These are phyloP conservation scores for Luperina testacea DNA, from an alignment of 2,888 invertebrate species.

Conservation along the genomic window DNA sequence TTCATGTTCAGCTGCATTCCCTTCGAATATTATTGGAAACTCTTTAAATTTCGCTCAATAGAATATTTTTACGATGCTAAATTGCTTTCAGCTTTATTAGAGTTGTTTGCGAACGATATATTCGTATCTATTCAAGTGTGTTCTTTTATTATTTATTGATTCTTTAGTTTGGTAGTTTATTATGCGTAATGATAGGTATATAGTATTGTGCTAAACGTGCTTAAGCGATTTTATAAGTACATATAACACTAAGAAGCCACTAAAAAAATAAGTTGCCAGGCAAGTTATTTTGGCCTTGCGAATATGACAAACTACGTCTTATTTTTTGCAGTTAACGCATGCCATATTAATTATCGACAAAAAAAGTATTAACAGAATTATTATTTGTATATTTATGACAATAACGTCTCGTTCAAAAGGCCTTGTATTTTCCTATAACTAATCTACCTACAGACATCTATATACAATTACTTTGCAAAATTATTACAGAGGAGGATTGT, in stretches of 20 bases:
- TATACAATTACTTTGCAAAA: conserved; percentile 46
- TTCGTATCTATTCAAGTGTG: conserved; percentile 50
- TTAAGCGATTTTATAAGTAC: conserved; percentile 15
- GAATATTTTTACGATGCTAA: conserved; percentile 71
- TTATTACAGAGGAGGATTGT: conserved; percentile 42
- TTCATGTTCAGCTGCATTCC: conserved; percentile 77
- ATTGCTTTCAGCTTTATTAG: conserved; percentile 56
- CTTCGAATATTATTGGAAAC: conserved; percentile 76
- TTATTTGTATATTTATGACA: conserved; percentile 40
- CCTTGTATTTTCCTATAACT: conserved; percentile 49
- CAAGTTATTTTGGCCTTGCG: conserved; percentile 46
- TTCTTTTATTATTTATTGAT: conserved; percentile 45
- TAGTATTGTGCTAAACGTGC: conserved; percentile 7
- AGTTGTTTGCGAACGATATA: conserved; percentile 54
- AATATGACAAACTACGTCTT: conserved; percentile 42
- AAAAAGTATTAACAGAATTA: conserved; percentile 15
- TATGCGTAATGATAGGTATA: conserved; percentile 33
- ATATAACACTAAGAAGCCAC: conserved; percentile 22
- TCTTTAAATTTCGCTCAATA: conserved; percentile 74
- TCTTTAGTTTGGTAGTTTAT: conserved; percentile 34
- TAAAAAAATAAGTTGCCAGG: conserved; percentile 43
- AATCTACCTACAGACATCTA: conserved; percentile 47
- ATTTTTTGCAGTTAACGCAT: conserved; percentile 34
- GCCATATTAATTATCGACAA: conserved; percentile 29
- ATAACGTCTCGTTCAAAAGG: conserved; percentile 27